Base-by-base conservation (phyloP, 2,797 vertebrate genomes). In the Furcifer pardalis region DNA sequence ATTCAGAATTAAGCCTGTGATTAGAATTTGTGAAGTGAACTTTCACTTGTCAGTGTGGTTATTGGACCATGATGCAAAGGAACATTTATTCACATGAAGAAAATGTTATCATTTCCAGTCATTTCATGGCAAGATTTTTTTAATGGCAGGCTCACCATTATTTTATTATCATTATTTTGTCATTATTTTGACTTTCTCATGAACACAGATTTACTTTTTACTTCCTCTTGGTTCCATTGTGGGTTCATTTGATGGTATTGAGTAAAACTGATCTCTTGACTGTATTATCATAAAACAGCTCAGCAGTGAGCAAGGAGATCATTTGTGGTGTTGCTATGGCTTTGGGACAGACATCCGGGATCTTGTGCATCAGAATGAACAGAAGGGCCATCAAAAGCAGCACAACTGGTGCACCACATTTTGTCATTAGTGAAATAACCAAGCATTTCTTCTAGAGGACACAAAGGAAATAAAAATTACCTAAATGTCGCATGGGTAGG, bases 51-150 rank as follows among this genome's bases (percentile, higher is more conserved):
- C 79, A 46, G 7, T 52, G 72, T 81, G 74, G 25, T 32, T 1
- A 71, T 77, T 89, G 62, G 85, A 84, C 71, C 74, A n/a, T 56
- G 84, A 60, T 15, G 78, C 37, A 49, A 82, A 77, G 68, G 63
- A 78, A 71, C 74, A 86, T 84, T 90, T 82, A 69, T 59, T 59
- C 66, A 82, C 65, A 82, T 68, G 83, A 81, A 75, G 7, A 79
- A 79, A 56, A 82, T 8, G 52, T 25, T 56, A 21, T 40, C 42
- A 25, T 63, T 84, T 86, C 68, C n/a, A 73, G 40, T 35, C 35
- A 46, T 81, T 84, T 83, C 78, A 35, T 79, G 46, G 37, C 6
- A 59, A 7, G 8, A 1, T 82, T 84, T 82, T 84, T 84, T 79
- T 2, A 52, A 75, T 79, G 23, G 73, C 52, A 83, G 52, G 52